Percentiles rank a stretch among this genome's conserved stretches.
Evolutionary conservation across 2,888 invertebrate species (phyloP).

Genomic region (Folsomia candida): DNA sequence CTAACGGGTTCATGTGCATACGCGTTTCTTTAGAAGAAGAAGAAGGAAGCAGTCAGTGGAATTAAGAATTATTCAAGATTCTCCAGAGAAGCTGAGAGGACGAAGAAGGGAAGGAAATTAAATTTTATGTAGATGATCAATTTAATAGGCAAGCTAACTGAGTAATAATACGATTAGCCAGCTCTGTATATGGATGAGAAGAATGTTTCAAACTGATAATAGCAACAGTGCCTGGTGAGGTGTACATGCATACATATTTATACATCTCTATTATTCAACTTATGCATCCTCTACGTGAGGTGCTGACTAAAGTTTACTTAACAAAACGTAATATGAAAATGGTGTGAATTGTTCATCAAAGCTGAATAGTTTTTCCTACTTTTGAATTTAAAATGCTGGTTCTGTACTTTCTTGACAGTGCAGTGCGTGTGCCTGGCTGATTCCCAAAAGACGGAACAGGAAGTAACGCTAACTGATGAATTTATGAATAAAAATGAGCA

Average conservation of each 20-base stretch:
- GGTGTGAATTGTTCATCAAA: not conserved
- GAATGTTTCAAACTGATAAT: no score
- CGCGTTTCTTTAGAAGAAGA: not conserved
- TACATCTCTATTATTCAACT: not conserved
- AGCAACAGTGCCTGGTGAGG: no score
- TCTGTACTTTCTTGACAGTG: no score
- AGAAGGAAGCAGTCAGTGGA: not conserved
- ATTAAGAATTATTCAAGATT: not conserved
- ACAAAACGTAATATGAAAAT: not conserved
- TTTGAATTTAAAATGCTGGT: not conserved
- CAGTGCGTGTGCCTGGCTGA: not conserved
- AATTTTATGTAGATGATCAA: constrained; percentile 16
- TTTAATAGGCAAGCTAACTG: constrained; percentile 11
- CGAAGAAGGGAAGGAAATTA: constrained; percentile 7
- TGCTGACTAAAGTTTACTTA: not conserved
- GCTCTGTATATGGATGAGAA: not conserved
- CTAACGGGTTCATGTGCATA: not conserved
- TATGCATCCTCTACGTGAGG: no score
- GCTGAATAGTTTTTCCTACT: no score
- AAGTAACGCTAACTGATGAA: not conserved
- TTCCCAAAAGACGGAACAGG: no score
- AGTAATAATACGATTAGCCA: constrained; percentile 14
- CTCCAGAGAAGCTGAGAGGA: not conserved
- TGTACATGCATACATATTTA: no score
- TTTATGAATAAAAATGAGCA: not conserved